Base-by-base conservation (phyloP, 2,113 vertebrate genomes). In the Limanda limanda region DNA sequence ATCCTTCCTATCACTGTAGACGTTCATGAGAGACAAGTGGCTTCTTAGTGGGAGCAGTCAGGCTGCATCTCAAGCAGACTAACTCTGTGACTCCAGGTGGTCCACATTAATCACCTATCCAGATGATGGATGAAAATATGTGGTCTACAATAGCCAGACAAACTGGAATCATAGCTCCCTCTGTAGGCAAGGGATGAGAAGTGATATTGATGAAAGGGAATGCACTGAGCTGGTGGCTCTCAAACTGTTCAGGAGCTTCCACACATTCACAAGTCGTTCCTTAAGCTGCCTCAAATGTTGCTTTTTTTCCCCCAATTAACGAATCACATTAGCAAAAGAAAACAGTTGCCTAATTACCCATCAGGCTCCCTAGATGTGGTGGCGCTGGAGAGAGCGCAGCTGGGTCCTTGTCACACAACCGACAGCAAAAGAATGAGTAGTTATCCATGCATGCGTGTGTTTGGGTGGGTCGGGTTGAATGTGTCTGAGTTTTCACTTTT, bases 101-200 rank as follows among this genome's bases (percentile, higher is more conserved):
- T 71, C 65, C 58, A 27, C 60, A 40, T 69, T 61, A 55, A 63
- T 83, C 71, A 52, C 25, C 59, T 73, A 82, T 74, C 72, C 62
- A 74, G 82, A 87, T 79, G 64, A 27, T 23, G n/a, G 60, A 52
- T 3, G 45, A 24, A 12, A 45, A 12, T 63, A 25, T n/a, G 20
- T 15, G 52, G 18, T 65, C 47, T 75, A 27, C 58, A 10, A 55
- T 10, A 20, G 27, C 12, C 37, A 61, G 12, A 45, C 4, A 52
- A 56, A 14, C 31, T 78, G 70, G 71, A 68, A 51, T 40, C 61
- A 18, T 13, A 79, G 78, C 88, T 37, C 81, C 83, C 82, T 79
- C 86, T 88, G 68, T 61, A 42, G 90, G 78, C 13, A n/a, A 31
- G 15, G 4, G 15, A 42, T 10, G 5, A 17, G 15, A 67, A 13